Evolutionary conservation across 1,140 invertebrate genomes (phyloP), one percentile per base, ranked within the genome.

Genomic region (Limonius californicus): DNA sequence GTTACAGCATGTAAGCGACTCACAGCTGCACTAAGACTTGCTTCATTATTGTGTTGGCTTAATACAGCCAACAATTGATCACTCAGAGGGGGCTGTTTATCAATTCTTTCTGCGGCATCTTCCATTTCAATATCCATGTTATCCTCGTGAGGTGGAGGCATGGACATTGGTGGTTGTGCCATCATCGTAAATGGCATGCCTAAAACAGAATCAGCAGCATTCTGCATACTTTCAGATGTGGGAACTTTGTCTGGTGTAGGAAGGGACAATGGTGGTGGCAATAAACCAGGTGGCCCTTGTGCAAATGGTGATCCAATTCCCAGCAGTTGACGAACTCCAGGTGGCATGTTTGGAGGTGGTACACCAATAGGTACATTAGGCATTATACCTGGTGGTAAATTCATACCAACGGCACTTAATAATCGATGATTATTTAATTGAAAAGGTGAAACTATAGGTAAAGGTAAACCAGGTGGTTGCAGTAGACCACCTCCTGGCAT

Each of bases 101-200:
- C 64, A 0, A 59, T 47, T 19, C 45, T 71, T 43, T 73, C 66
- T 19, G 80, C 84, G 39, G 80, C 84, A 43, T 86, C 82, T 53
- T 82, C 80, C 81, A 81, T 81, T 72, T 87, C 85, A 71, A 86
- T 83, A 64, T 86, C 84, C 70, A 86, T 85, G 62, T 85, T 83
- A 80, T 86, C 84, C 39, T 87, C 84, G n/a, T 19, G 42, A 20
- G 62, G 65, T 0, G 57, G 23, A n/a, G 64, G 79, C 68, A 83
- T 76, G 2, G 75, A 79, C 1, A 81, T 76, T 11, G 79, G 76
- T 62, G 81, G 76, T 54, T 79, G 81, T 0, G 80, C 79, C 55
- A 83, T 74, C 62, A 73, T 53, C 15, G 59, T 65, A 39, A 73
- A 68, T 0, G 72, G 65, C 21, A 70, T 67, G n/a, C 7, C 67